phyloP scores from a whole-genome alignment of 2,888 invertebrate species.

The Apoderus coryli region DNA sequence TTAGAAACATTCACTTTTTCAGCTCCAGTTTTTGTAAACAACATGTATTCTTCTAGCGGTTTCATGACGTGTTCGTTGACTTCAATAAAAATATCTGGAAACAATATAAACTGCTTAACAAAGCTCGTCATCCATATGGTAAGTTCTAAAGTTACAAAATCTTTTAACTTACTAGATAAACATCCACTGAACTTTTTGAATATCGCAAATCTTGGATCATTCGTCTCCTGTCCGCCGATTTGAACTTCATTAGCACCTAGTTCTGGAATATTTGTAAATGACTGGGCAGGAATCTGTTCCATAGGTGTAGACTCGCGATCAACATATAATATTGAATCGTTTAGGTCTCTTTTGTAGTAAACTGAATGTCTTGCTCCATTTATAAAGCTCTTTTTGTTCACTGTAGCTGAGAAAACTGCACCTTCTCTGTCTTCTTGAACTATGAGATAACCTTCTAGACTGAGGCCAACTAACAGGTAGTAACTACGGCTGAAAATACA shows the following conservation, averaged over 20 bases:
- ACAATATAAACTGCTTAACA: slow-evolving; percentile 10
- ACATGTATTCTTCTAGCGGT: slow-evolving; percentile 81
- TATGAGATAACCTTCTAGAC: slow-evolving; percentile 67
- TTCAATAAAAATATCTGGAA: slow-evolving; percentile 69
- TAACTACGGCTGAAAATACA: slow-evolving; percentile 51
- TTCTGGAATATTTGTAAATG: slow-evolving; percentile 51
- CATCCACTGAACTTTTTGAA: slow-evolving; percentile 83
- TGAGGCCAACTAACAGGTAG: slow-evolving; percentile 68
- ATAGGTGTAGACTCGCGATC: slow-evolving; percentile 63
- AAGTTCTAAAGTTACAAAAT: no score
- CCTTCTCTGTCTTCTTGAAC: slow-evolving; percentile 78
- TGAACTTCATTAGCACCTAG: slow-evolving; percentile 68
- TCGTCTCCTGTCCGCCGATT: slow-evolving; percentile 74
- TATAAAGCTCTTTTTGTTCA: slow-evolving; percentile 64
- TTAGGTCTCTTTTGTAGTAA: slow-evolving; percentile 50
- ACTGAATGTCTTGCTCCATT: slow-evolving; percentile 73
- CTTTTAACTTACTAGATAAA: slow-evolving; percentile 59
- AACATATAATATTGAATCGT: slow-evolving; percentile 56
- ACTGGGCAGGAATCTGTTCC: slow-evolving; percentile 51
- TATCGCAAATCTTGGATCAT: slow-evolving; percentile 64
- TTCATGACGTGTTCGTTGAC: slow-evolving; percentile 80
- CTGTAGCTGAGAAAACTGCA: slow-evolving; percentile 54
- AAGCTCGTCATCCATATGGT: no score
- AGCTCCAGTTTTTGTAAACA: slow-evolving; percentile 71
- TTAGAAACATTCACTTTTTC: slow-evolving; percentile 79